phyloP scores from a whole-genome alignment of 2,113 vertebrate species.

The Puffinus mauretanicus region DNA sequence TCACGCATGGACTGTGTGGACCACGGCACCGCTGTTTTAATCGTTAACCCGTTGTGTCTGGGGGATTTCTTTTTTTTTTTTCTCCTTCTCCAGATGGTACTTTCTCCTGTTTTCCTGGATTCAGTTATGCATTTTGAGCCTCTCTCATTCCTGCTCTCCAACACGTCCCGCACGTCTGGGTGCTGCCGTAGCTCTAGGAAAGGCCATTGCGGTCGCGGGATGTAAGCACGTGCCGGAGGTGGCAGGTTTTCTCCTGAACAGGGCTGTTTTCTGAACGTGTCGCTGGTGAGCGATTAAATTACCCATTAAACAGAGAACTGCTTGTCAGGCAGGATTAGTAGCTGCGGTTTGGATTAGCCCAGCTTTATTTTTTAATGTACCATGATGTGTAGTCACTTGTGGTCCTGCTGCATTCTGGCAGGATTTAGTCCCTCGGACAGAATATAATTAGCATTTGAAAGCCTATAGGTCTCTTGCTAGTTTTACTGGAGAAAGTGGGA shows the following conservation, averaged over 20 bases:
- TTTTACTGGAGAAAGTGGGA: not conserved
- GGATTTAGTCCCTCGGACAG: not conserved
- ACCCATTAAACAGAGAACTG: not conserved
- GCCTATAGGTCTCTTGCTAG: not conserved
- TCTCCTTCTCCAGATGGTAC: not conserved
- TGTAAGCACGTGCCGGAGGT: accelerated
- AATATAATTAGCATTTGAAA: not conserved
- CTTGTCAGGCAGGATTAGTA: not conserved
- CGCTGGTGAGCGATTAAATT: not conserved
- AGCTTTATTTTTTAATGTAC: not conserved
- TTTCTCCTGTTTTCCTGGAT: not conserved
- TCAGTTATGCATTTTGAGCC: accelerated
- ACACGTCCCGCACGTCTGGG: accelerated
- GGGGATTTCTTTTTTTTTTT: too few species aligned
- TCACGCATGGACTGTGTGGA: accelerated
- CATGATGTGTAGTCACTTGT: not conserved
- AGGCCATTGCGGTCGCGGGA: accelerated
- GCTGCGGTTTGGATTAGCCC: not conserved
- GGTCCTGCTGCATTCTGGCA: not conserved
- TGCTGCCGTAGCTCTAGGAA: not conserved
- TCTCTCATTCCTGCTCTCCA: not conserved
- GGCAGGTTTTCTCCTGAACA: not conserved
- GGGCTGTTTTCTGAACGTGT: not conserved
- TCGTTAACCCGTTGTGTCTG: not conserved
- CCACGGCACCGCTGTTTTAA: not conserved